A percentile compares a stretch with the other conserved stretches of the same genome.
Conservation (phyloP, 2,888 invertebrate species). For the Drosophila longiperda region DNA sequence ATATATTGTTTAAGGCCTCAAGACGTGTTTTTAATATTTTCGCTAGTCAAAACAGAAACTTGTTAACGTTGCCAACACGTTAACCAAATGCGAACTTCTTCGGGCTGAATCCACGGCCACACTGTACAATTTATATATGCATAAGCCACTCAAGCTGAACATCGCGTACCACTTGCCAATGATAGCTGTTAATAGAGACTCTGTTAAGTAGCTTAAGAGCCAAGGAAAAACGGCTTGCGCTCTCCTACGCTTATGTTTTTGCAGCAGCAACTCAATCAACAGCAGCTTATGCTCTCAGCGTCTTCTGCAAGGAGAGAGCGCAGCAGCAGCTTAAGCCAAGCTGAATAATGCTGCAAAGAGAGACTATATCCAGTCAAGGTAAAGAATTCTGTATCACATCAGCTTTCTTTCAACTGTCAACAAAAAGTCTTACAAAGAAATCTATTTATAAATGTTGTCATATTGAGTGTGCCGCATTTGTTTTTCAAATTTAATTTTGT, state of each 20-base stretch:
- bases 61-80: slow-evolving; percentile 46
- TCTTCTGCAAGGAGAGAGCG: slow-evolving; percentile 5
- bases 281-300: slow-evolving; percentile 2
- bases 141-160: slow-evolving; percentile 55
- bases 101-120: slow-evolving; percentile 30
- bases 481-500: not conserved
- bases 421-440: not conserved
- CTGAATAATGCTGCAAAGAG: not conserved
- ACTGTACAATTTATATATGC: slow-evolving; percentile 44
- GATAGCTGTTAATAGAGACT: not conserved
- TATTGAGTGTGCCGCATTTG: not conserved
- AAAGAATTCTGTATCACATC: too few relatives aligned
- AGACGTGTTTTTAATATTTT: slow-evolving; percentile 32
- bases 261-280: not conserved
- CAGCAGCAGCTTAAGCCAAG: not conserved
- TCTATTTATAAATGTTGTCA: not conserved
- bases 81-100: slow-evolving; percentile 63
- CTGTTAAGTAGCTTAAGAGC: slow-evolving; percentile 26
- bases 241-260: not conserved
- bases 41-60: slow-evolving; percentile 26
- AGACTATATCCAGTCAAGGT: too few relatives aligned
- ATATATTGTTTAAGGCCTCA: slow-evolving; percentile 34
- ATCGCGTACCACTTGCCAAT: slow-evolving; percentile 11
- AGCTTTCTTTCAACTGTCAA: not conserved
- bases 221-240: slow-evolving; percentile 7